A percentile compares a stretch with the other conserved stretches of the same genome.
Conservation (phyloP, 2,113 vertebrate genomes). For the Porphyrio hochstetteri region DNA sequence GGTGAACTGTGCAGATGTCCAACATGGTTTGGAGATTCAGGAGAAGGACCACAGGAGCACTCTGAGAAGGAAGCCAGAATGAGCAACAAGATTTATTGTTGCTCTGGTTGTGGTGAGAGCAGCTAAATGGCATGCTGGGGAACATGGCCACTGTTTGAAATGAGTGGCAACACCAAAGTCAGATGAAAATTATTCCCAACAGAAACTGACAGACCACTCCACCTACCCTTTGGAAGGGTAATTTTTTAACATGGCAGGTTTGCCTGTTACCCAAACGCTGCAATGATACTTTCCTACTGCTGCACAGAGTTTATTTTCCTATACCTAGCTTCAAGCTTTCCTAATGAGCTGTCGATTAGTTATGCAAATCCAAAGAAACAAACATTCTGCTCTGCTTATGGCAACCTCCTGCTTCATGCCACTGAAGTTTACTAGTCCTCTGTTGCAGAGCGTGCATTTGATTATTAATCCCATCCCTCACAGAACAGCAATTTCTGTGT, state of each 20-base stretch:
- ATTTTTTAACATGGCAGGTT: neutral
- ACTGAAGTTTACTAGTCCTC: neutral
- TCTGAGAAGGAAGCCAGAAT: neutral
- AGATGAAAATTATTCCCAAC: neutral
- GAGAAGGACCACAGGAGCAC: neutral
- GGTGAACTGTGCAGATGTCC: neutral
- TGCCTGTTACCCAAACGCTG: neutral
- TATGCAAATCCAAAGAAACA: neutral
- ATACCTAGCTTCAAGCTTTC: neutral
- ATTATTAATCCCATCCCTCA: neutral
- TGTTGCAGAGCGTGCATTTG: neutral
- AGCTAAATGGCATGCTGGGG: neutral
- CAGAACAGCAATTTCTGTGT: neutral
- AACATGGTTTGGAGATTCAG: neutral
- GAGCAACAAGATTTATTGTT: neutral
- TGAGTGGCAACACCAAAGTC: neutral
- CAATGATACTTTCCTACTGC: neutral
- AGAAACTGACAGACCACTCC: neutral
- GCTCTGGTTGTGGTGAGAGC: neutral
- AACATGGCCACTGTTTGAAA: neutral
- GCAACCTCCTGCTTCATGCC: neutral
- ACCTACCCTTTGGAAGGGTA: neutral
- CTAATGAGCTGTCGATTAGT: constrained; percentile 2
- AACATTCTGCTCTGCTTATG: neutral
- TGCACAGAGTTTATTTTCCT: neutral